These are phyloP conservation scores for Radopholus similis DNA, from an alignment of 1,140 invertebrate species.

Conservation along the genomic window DNA sequence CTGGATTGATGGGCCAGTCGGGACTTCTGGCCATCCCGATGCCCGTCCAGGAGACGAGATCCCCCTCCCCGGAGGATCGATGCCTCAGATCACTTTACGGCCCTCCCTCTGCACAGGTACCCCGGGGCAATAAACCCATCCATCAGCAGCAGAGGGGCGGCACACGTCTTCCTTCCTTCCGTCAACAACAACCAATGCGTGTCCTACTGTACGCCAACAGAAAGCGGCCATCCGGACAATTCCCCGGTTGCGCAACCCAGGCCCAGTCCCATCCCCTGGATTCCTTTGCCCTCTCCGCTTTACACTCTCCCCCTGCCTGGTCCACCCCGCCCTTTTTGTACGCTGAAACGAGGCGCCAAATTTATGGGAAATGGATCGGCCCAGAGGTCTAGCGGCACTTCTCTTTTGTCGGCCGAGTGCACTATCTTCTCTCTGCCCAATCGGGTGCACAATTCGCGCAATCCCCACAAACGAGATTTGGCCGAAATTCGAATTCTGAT, in stretches of 20 bases:
- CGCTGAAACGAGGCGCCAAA: too few species aligned
- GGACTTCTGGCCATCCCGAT: not conserved
- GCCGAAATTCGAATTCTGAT: not conserved
- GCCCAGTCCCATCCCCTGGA: too few species aligned
- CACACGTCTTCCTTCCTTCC: too few species aligned
- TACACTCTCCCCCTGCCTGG: not conserved
- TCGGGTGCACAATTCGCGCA: not conserved
- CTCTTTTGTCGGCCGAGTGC: not conserved
- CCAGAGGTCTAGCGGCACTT: not conserved
- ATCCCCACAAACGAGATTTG: not conserved
- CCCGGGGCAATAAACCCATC: not conserved
- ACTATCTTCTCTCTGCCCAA: not conserved
- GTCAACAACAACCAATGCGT: too few species aligned
- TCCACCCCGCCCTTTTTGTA: not conserved
- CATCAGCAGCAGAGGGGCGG: not conserved
- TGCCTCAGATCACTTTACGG: slow-evolving; percentile 1
- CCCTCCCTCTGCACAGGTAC: not conserved
- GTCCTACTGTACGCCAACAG: too few species aligned
- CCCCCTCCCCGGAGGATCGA: not conserved
- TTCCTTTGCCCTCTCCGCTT: not conserved
- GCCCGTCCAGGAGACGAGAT: not conserved
- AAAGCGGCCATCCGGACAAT: too few species aligned
- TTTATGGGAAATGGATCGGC: not conserved
- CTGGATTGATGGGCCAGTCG: not conserved
- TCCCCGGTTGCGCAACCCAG: too few species aligned